phyloP scores from a whole-genome alignment of 2,888 invertebrate species.

The Nemurella pictetii region DNA sequence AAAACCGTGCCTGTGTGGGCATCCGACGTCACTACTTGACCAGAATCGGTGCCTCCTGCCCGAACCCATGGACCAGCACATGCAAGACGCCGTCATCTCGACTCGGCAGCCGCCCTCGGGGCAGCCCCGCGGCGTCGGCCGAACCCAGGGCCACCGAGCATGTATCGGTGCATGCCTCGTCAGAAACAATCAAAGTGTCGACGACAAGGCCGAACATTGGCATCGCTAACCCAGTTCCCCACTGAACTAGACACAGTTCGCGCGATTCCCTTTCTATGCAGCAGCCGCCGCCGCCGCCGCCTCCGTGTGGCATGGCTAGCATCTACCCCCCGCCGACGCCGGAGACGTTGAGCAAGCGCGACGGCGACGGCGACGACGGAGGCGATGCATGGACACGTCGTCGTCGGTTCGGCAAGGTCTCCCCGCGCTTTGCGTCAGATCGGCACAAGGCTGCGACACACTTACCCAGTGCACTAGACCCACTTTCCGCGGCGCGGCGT shows the following conservation, averaged over 20 bases:
- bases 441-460: constrained; percentile 49
- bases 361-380: constrained; percentile 33
- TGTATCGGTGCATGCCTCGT: background rate
- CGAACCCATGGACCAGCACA: too few relatives aligned
- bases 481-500: constrained; percentile 45
- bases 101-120: background rate
- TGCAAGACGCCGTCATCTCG: too few relatives aligned
- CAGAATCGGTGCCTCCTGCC: too few relatives aligned
- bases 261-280: constrained; percentile 37
- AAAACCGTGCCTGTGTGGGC: too few relatives aligned
- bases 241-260: constrained; percentile 54
- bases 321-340: constrained; percentile 39
- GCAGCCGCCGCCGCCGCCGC: background rate
- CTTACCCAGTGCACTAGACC: constrained; percentile 58
- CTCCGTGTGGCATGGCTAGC: background rate
- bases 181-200: background rate
- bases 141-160: constrained; percentile 27
- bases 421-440: background rate
- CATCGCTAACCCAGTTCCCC: constrained; percentile 51
- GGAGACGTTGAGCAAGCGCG: background rate
- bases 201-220: constrained; percentile 13
- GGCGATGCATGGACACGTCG: too few relatives aligned
- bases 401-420: constrained; percentile 21
- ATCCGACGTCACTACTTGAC: background rate
- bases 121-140: background rate